Base-by-base conservation (phyloP, 2,888 invertebrate genomes). In the Harmothoe impar region DNA sequence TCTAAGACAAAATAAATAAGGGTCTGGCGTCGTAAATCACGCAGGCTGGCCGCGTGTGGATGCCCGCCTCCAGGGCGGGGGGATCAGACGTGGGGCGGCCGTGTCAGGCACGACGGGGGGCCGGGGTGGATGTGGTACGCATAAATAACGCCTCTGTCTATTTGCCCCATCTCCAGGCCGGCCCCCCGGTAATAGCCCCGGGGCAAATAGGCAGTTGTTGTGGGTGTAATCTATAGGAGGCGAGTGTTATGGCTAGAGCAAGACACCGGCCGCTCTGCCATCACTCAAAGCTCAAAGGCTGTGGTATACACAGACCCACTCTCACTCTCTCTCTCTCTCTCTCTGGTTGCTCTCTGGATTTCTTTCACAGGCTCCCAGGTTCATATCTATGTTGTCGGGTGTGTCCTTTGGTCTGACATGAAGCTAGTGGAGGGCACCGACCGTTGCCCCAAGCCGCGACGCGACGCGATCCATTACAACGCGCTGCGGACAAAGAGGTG, bases 1-100 rank as follows among this genome's bases (percentile, higher is more conserved):
- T 12, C 51, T 84, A 84, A 84, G 84, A 84, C 84, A 84, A 84
- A 84, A 84, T 84, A 84, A 84, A 84, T 84, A 84, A 51, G 84
- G 84, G 62, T 20, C 62, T 62, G 62, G 20, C 23, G 20, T 5
- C 62, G 62, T 62, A 62, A 62, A 62, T 62, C 62, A 62, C n/a
- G 62, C 62, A 20, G 23, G 62, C 23, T 20, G 62, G 62, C 62
- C 20, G 62, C n/a, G 62, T 62, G 62, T 20, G 62, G 62, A 20
- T 3, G 62, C 43, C 43, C 7, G 62, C n/a, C 43, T 43, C 43
- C 62, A n/a, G 62, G 62, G n/a, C n/a, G 62, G 62, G 62, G 62
- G 20, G 62, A n/a, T n/a, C 62, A 62, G 62, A n/a, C 23, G 62
- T n/a, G 62, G 20, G 62, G 62, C 23, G 62, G 20, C n/a, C 7